Evolutionary conservation across 2,888 invertebrate genomes (phyloP).

Genomic region (Amphipoea lucens): DNA sequence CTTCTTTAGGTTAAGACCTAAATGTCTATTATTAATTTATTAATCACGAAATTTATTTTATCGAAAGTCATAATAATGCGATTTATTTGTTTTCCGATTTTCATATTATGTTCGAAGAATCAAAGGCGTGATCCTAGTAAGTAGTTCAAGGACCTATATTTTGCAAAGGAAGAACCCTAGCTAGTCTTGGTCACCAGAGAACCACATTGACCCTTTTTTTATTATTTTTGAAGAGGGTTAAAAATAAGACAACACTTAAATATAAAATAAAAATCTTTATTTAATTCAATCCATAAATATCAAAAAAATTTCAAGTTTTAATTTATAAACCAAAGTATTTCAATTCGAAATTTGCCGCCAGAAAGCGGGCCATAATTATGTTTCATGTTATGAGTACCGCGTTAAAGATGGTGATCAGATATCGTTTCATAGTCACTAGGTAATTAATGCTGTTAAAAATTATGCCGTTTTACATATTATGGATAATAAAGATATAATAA

Average conservation of each 20-base stretch:
- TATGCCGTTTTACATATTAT: slow-evolving; percentile 1
- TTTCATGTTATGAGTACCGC: background rate
- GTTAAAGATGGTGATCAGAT: slow-evolving; percentile 18
- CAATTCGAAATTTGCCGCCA: background rate
- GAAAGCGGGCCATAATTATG: background rate
- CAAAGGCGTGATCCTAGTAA: background rate
- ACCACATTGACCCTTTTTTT: background rate
- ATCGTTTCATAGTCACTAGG: slow-evolving; percentile 25
- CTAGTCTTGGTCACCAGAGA: background rate
- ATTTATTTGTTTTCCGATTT: no score
- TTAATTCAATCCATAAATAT: slow-evolving; percentile 22
- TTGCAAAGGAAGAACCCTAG: background rate
- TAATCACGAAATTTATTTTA: no score
- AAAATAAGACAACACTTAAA: slow-evolving; percentile 1
- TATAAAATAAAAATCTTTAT: slow-evolving; percentile 31
- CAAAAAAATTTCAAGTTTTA: background rate
- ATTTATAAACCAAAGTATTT: background rate
- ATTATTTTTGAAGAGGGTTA: background rate
- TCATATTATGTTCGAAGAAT: no score
- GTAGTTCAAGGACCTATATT: background rate
- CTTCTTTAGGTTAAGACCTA: no score
- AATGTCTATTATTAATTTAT: no score
- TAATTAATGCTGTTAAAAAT: slow-evolving; percentile 37
- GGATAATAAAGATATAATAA: background rate
- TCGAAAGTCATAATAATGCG: no score